These are phyloP conservation scores for Halocynthia aurantium DNA, from an alignment of 23 tunicate genomes.

Conservation along the genomic window DNA sequence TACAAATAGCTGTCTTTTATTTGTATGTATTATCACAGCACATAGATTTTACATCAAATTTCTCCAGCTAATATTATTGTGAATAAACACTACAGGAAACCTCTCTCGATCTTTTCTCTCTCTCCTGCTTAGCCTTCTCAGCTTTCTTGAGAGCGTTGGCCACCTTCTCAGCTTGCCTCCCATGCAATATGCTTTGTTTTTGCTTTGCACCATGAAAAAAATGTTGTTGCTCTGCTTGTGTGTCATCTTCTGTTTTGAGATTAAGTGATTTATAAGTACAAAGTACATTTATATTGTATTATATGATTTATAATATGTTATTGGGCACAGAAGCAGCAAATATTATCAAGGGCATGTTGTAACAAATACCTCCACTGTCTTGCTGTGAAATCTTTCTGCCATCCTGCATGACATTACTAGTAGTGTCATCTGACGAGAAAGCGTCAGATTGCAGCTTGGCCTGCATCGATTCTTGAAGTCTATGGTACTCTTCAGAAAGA, in stretches of 20 bases:
- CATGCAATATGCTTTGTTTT: constrained; percentile 47
- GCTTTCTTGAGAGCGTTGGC: constrained; percentile 94
- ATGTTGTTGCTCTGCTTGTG: constrained; percentile 9
- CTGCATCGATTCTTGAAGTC: constrained; percentile 25
- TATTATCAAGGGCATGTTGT: no score
- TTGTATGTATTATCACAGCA: neutral
- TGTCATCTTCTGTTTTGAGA: neutral
- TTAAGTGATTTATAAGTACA: no score
- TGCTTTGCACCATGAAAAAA: constrained; percentile 30
- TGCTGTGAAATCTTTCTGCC: no score
- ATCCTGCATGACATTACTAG: no score
- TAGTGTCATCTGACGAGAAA: constrained; percentile 26
- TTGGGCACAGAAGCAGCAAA: no score
- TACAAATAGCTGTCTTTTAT: neutral
- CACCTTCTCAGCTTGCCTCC: constrained; percentile 92
- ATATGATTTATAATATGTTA: no score
- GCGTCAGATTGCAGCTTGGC: constrained; percentile 38
- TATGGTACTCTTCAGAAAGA: constrained; percentile 53
- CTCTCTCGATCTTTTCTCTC: constrained; percentile 68
- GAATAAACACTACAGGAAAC: constrained; percentile 19
- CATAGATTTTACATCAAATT: neutral
- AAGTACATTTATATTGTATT: no score
- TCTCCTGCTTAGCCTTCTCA: constrained; percentile 56
- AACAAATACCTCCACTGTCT: no score
- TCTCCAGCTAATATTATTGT: neutral